Base-by-base conservation (phyloP, 2,888 invertebrate species). In the Diadegma fenestrale region DNA sequence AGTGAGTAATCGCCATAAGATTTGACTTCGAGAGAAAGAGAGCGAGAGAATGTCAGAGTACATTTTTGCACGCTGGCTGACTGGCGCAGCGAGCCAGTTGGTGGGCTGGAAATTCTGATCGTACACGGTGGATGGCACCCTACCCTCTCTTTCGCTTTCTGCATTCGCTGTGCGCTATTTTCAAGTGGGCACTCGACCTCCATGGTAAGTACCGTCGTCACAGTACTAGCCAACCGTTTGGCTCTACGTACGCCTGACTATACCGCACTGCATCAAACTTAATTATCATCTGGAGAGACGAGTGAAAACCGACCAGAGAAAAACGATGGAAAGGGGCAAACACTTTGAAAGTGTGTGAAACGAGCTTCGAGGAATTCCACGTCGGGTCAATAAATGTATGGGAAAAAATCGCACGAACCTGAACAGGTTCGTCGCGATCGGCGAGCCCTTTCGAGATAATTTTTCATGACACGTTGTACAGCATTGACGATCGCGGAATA, bases 101-200 rank as follows among this genome's bases (percentile, higher is more conserved):
- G 75, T 80, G 54, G 82, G 80, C 84, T 79, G 73, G 83, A 72
- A 79, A 84, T 84, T 80, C 85, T 85, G 85, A 87, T 87, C 82
- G 83, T 79, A 83, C 77, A 80, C 84, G 69, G 75, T 79, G 77
- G 84, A 82, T 85, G 82, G 78, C 76, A 71, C 80, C 81, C 71
- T 85, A 45, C 30, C 14, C 76, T 45, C 45, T 72, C 22, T 58
- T 79, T 68, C 71, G 19, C 72, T 80, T 63, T 71, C 61, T 64
- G 82, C 85, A 79, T 51, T 78, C 78, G 73, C 78, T 22, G 58
- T 81, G 86, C 84, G 84, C 88, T 88, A 88, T 85, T 88, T 89
- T 89, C 86, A 45, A 88, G 88, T 85, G 85, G 77, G 87, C 80
- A 88, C 90, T 89, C 90, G 88, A 89, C 88, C 89, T 88, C 82